Percentiles rank a stretch among this genome's conserved stretches.
Evolutionary conservation across 2,888 invertebrate genomes (phyloP).

Genomic region (Gibbula magus): DNA sequence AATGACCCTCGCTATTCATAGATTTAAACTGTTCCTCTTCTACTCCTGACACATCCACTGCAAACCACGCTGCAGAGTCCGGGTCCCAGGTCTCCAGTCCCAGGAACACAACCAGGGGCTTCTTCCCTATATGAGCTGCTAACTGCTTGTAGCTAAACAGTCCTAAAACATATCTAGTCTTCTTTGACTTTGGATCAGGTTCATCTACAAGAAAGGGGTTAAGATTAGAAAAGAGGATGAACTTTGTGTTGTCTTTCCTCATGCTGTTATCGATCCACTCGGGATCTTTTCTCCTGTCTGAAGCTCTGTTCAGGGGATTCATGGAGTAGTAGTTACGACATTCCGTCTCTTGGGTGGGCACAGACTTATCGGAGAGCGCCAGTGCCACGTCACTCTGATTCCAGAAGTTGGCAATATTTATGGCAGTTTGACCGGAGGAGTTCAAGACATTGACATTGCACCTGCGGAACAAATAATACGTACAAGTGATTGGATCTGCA

Average conservation of each 20-base stretch:
- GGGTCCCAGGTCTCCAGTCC: conserved; percentile 57
- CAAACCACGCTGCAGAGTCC: conserved; percentile 67
- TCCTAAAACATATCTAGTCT: conserved; percentile 46
- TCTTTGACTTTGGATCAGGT: conserved; percentile 28
- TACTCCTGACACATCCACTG: conserved; percentile 56
- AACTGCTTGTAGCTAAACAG: conserved; percentile 55
- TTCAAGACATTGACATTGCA: conserved; percentile 66
- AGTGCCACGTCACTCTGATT: conserved; percentile 61
- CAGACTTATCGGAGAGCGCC: conserved; percentile 48
- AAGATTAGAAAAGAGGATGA: conserved; percentile 67
- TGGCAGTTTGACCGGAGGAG: conserved; percentile 72
- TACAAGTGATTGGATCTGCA: not conserved
- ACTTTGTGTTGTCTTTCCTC: conserved; percentile 57
- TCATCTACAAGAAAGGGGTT: conserved; percentile 52
- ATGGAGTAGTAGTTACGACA: conserved; percentile 67
- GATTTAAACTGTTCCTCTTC: conserved; percentile 46
- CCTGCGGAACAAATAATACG: conserved; percentile 45
- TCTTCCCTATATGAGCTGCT: conserved; percentile 46
- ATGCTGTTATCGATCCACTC: conserved; percentile 63
- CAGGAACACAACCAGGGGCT: conserved; percentile 64
- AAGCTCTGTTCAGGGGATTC: conserved; percentile 66
- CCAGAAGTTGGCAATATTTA: conserved; percentile 73
- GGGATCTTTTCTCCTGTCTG: conserved; percentile 68
- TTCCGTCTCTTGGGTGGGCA: conserved; percentile 49
- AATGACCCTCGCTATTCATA: conserved; percentile 45